Conservation (phyloP, 2,888 invertebrate species). For the Plagiodera versicolora region DNA sequence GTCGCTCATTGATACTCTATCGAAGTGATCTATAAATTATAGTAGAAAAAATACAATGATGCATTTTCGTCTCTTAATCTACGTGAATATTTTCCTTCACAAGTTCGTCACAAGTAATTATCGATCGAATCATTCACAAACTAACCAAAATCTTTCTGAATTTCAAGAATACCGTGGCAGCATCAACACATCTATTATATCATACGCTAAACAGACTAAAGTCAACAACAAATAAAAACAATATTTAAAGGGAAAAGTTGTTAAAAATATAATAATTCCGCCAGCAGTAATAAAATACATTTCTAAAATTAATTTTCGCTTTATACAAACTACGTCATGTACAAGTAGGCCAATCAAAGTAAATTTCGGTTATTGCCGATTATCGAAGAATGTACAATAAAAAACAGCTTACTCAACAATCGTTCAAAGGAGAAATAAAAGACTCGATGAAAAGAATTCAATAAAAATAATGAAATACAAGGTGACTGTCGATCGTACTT, state of each 20-base stretch:
- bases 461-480: no score
- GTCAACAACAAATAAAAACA: constrained; percentile 6
- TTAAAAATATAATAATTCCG: constrained; percentile 17
- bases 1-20: background rate
- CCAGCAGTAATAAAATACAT: constrained; percentile 21
- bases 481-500: no score
- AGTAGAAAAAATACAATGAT: background rate
- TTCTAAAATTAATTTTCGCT: constrained; percentile 15
- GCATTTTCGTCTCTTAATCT: background rate
- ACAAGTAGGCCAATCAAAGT: constrained; percentile 6
- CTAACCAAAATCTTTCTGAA: background rate
- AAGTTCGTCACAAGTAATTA: background rate
- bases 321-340: constrained; percentile 1
- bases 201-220: background rate
- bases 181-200: constrained; percentile 6
- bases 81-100: background rate
- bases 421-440: no score
- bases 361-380: constrained; percentile 2
- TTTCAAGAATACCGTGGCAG: constrained; percentile 8
- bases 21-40: background rate
- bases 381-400: background rate
- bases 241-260: constrained; percentile 13
- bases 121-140: background rate
- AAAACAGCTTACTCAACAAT: no score
- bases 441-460: no score